Evolutionary conservation across 2,113 vertebrate species (phyloP), one percentile per base, ranked within the genome.

Genomic region (Pelecanus crispus): DNA sequence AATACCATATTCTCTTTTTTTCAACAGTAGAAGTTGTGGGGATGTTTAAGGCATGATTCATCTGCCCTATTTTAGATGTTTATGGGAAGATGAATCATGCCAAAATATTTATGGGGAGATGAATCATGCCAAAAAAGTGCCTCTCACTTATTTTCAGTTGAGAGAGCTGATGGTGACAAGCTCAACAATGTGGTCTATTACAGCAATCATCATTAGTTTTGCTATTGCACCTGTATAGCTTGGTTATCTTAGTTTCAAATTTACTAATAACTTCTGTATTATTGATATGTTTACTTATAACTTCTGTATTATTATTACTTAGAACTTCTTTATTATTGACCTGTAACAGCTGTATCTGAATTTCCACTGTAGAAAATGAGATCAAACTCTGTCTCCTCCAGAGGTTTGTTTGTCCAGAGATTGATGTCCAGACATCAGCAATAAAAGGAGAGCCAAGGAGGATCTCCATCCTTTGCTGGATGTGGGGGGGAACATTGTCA

Each of bases 61-160:
- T 91, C 65, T 91, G 77, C 91, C 80, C 59, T 29, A 74, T 63
- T 83, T 95, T 38, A 88, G 56, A 52, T 86, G 83, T 81, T 96
- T 95, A 81, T 63, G 36, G 78, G 42, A 66, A 95, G 79, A 95
- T 96, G 80, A 97, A 93, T 96, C 86, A 94, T 15, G 24, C 49
- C 62, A 87, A 91, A 95, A 95, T 81, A 90, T 86, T 94, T 95
- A 77, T 44, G 67, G 50, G 45, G 58, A 77, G 53, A 65, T 92
- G 75, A 97, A 92, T 95, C 72, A 81, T 73, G 50, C 25, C 28
- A 47, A 85, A 85, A 82, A 86, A 73, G 10, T 55, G 32, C 22
- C 49, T 90, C 44, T 94, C 44, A 45, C 19, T 80, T 63, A 71
- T 67, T 89, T 91, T 55, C 47, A 62, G 6, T 7, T 50, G 68